Base-by-base conservation (phyloP, 2,888 invertebrate species). In the Cosmorhoe ocellata region DNA sequence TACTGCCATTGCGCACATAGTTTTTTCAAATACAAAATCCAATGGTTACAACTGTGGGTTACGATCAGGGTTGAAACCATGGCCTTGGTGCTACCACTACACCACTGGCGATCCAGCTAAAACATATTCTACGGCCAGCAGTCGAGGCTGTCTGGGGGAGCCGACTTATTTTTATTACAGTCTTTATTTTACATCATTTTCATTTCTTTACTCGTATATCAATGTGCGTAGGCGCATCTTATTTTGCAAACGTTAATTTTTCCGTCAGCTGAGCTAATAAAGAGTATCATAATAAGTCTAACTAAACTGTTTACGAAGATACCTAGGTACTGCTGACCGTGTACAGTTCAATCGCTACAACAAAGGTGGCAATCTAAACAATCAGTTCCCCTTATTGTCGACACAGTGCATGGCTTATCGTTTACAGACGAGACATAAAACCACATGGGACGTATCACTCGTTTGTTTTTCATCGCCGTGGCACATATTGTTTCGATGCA, bases 401-500 rank as follows among this genome's bases (percentile, higher is more conserved):
- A 47, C 56, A 58, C 58, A 51, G 57, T 4, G 4, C 18, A 18
- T 54, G 54, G 59, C 56, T 58, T 58, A 58, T 59, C 59, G 59
- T 53, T 62, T 59, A 66, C 67, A 71, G 65, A 69, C 67, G 72
- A 67, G 59, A 71, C 64, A 67, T 67, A 67, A 67, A 67, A 71
- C 72, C 76, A 70, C 66, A 70, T 74, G 71, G 71, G 68, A 67
- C 66, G 66, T 66, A 74, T 71, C 64, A 67, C 61, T 64, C 59
- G 64, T 64, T 69, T 69, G 72, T 74, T 66, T 71, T 66, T 68
- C 57, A 64, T 66, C 66, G 70, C 61, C 58, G 61, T 63, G 59
- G 61, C 69, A 67, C 75, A 72, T 66, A 76, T 71, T 74, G 74
- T 68, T 51, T 71, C 67, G 67, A 71, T 71, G 64, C 67, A 66